Base-by-base conservation (phyloP, 1,140 invertebrate genomes). In the Scaptomyza hsui region DNA sequence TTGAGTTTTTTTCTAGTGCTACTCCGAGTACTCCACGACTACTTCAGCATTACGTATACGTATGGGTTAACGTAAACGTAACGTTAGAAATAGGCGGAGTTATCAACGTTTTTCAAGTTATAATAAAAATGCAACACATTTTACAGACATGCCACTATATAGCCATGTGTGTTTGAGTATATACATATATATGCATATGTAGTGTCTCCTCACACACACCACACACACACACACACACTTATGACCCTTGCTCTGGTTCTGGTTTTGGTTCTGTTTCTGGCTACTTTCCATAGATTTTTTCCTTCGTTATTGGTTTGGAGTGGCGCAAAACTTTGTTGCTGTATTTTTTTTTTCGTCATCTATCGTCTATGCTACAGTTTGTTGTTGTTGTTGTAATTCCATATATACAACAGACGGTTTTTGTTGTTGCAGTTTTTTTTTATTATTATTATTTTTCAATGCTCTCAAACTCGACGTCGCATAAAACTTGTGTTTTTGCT, bases 91-190 rank as follows among this genome's bases (percentile, higher is more conserved):
- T 89, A 89, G 86, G 86, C 86, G 86, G 86, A 89, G 86, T 89
- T 89, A 89, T 89, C 86, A 89, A 89, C 86, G 86, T 89, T 89
- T 69, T 89, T 86, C 86, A 89, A 89, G 86, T 89, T 86, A 89
- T 89, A 86, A 89, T 86, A 89, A 89, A 89, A 89, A 89, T 89
- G 85, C 85, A 89, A 89, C 76, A 89, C 85, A 88, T 86, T 86
- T 86, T 88, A 86, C 82, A 86, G 82, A 86, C 79, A 67, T 69
- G 49, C 57, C 44, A 73, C 49, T 45, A 44, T 67, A 29, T 29
- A 29, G 48, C n/a, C n/a, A n/a, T 72, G 49, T 59, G 59, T 29
- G 60, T 48, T 55, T 53, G 53, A 6, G 24, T 67, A 56, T 59
- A 59, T 61, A 72, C 70, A 64, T 53, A 62, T 48, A 67, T 60